Evolutionary conservation across 2,113 vertebrate genomes (phyloP).

Genomic region (Onychostruthus taczanowskii): DNA sequence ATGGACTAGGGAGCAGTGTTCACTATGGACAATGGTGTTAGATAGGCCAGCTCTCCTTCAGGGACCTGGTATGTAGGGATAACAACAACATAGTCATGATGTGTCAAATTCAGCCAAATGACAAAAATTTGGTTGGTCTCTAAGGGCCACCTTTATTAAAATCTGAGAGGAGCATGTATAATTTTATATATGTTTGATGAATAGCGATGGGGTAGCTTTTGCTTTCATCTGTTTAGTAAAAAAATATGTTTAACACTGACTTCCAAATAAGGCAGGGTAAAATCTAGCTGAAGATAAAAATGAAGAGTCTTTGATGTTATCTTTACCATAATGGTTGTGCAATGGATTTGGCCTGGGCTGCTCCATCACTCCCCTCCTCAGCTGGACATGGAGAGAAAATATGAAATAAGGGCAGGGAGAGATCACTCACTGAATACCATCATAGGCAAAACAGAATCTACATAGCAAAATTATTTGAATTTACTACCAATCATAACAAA

Average conservation of each 20-base stretch:
- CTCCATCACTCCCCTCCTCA: background rate
- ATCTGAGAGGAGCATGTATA: background rate
- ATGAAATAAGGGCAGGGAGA: background rate
- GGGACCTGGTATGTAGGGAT: background rate
- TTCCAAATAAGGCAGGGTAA: background rate
- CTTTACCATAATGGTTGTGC: background rate
- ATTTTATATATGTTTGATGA: background rate
- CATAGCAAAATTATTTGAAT: background rate
- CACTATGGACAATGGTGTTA: too few relatives aligned
- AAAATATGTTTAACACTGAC: background rate
- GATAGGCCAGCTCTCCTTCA: background rate
- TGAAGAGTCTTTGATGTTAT: background rate
- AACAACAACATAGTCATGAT: too few relatives aligned
- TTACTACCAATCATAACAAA: background rate
- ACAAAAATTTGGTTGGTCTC: background rate
- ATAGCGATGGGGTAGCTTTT: background rate
- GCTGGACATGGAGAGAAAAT: background rate
- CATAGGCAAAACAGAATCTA: background rate
- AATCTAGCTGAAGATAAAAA: background rate
- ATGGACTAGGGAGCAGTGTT: background rate
- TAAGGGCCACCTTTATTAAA: background rate
- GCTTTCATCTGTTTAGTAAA: background rate
- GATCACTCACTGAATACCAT: background rate
- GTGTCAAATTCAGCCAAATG: background rate
- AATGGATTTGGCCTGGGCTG: background rate